phyloP scores from a whole-genome alignment of 2,113 vertebrate species.

The Oreotrochilus melanogaster region DNA sequence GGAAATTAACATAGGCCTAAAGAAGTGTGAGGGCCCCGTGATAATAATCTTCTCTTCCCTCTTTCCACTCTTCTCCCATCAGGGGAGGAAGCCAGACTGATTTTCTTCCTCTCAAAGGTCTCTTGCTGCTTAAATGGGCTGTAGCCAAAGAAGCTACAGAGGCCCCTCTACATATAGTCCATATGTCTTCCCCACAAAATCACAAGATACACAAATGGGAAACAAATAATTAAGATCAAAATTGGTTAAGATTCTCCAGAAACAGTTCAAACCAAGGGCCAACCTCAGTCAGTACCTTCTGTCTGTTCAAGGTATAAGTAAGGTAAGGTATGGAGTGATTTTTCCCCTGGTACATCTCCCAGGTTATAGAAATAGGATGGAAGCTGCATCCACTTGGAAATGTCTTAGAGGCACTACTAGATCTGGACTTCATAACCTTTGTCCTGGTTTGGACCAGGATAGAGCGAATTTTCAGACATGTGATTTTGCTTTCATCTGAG shows the following conservation, averaged over 20 bases:
- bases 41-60: neutral
- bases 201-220: neutral
- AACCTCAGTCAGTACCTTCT: neutral
- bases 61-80: neutral
- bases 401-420: neutral
- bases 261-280: neutral
- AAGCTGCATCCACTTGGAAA: neutral
- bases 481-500: too few relatives aligned
- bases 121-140: neutral
- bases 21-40: fast-evolving
- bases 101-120: neutral
- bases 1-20: neutral
- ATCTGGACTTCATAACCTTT: neutral
- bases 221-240: neutral
- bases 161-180: neutral
- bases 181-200: neutral
- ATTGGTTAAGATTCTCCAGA: neutral
- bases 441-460: neutral
- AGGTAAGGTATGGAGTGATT: neutral
- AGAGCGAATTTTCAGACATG: too few relatives aligned
- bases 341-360: neutral
- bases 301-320: neutral
- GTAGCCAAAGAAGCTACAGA: neutral
- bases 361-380: neutral
- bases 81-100: neutral